phyloP scores from a whole-genome alignment of 2,797 vertebrate species.

The Synanceia verrucosa region DNA sequence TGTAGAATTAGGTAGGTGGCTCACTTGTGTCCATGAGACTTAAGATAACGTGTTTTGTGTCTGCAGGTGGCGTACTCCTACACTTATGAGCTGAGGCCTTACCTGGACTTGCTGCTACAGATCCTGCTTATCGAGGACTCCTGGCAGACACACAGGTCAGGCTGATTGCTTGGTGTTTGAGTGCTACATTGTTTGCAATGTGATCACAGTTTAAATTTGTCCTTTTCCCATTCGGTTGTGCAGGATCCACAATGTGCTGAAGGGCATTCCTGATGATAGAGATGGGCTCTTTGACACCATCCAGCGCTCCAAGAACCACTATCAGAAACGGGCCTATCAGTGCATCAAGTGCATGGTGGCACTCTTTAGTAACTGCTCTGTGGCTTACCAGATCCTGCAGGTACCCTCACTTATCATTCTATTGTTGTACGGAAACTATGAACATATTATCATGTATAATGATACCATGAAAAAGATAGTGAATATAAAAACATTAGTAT shows the following conservation, averaged over 20 bases:
- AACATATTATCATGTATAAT: no score
- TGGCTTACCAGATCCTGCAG: constrained; percentile 99
- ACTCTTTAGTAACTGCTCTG: constrained; percentile 98
- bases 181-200: neutral
- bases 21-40: neutral
- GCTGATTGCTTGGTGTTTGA: neutral
- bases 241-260: constrained; percentile 99
- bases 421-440: no score
- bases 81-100: constrained; percentile 98
- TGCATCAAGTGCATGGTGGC: constrained; percentile 99
- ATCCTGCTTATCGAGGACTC: constrained; percentile 98
- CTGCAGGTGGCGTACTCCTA: constrained; percentile 97
- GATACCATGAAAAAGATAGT: no score
- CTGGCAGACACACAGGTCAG: constrained; percentile 99
- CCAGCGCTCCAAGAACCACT: constrained; percentile 99
- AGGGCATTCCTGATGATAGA: constrained; percentile 98
- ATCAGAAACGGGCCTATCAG: constrained; percentile 99
- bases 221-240: neutral
- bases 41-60: constrained; percentile 7
- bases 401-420: constrained; percentile 78
- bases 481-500: no score
- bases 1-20: neutral
- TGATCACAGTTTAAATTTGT: neutral
- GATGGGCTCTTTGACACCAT: constrained; percentile 99
- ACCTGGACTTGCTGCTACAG: constrained; percentile 97